These are phyloP conservation scores for Drosophila virilis DNA, from an alignment of 1,140 invertebrate species.

Conservation along the genomic window DNA sequence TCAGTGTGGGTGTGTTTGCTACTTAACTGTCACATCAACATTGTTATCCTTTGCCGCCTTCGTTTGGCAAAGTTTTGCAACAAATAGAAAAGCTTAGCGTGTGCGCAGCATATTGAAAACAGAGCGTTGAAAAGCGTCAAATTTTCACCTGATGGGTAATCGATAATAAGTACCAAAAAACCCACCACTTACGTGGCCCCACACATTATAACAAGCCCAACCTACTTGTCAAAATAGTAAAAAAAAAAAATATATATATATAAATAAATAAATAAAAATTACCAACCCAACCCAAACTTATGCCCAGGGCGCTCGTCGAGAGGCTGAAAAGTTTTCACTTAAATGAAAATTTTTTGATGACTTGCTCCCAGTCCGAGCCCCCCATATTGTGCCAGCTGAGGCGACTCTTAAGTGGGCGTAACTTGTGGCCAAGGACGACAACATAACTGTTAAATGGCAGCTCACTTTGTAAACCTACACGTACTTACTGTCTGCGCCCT, in stretches of 20 bases:
- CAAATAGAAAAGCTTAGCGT: slow-evolving; percentile 48
- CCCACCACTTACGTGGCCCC: slow-evolving; percentile 35
- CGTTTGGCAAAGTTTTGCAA: slow-evolving; percentile 72
- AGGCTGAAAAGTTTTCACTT: slow-evolving; percentile 67
- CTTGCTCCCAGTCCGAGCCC: not conserved
- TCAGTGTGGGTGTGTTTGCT: slow-evolving; percentile 15
- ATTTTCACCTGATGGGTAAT: slow-evolving; percentile 76
- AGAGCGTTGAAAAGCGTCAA: slow-evolving; percentile 33
- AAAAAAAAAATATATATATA: not conserved
- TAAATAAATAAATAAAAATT: not conserved
- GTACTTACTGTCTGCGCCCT: slow-evolving; percentile 24
- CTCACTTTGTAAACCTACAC: slow-evolving; percentile 6
- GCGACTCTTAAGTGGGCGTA: slow-evolving; percentile 62
- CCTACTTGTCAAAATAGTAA: not conserved
- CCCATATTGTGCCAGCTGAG: slow-evolving; percentile 26
- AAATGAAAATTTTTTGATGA: slow-evolving; percentile 64
- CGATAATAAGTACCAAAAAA: slow-evolving; percentile 67
- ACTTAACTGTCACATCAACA: slow-evolving; percentile 47
- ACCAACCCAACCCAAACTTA: slow-evolving; percentile 15
- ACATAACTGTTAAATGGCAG: slow-evolving; percentile 37
- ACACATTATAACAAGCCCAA: slow-evolving; percentile 53
- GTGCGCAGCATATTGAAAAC: slow-evolving; percentile 70
- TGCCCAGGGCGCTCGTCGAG: slow-evolving; percentile 28
- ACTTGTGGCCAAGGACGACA: slow-evolving; percentile 59
- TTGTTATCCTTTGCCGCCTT: slow-evolving; percentile 51